Conservation (phyloP, 1,140 invertebrate genomes). For the Melanaphis sacchari region DNA sequence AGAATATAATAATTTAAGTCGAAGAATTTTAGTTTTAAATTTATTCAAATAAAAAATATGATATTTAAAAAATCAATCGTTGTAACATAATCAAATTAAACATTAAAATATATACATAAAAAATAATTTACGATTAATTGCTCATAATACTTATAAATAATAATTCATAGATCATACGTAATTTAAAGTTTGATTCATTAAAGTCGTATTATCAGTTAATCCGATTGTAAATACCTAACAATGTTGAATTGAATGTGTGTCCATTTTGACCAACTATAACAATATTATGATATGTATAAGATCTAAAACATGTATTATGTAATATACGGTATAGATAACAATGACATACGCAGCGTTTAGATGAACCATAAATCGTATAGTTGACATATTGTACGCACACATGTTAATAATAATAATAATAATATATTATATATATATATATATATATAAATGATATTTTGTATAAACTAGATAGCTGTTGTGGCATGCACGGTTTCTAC, state of each 20-base stretch:
- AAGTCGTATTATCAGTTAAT: background rate
- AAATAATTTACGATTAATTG: background rate
- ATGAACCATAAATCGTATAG: background rate
- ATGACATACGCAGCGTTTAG: background rate
- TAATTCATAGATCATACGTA: background rate
- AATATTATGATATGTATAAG: fast-evolving
- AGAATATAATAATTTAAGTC: background rate
- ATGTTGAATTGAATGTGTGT: background rate
- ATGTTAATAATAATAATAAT: background rate
- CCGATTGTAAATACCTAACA: background rate
- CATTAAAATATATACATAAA: background rate
- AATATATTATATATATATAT: background rate
- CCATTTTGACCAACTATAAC: background rate
- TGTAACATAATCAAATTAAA: background rate
- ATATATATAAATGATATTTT: background rate
- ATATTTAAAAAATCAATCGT: background rate
- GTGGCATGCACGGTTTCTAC: background rate
- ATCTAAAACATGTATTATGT: background rate
- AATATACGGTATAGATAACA: background rate
- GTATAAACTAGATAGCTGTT: background rate
- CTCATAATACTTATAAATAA: background rate
- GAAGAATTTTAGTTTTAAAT: background rate
- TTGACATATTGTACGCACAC: background rate
- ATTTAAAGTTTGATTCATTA: background rate
- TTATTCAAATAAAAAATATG: background rate